phyloP scores from a whole-genome alignment of 2,888 invertebrate species.

The Morpho achilles region DNA sequence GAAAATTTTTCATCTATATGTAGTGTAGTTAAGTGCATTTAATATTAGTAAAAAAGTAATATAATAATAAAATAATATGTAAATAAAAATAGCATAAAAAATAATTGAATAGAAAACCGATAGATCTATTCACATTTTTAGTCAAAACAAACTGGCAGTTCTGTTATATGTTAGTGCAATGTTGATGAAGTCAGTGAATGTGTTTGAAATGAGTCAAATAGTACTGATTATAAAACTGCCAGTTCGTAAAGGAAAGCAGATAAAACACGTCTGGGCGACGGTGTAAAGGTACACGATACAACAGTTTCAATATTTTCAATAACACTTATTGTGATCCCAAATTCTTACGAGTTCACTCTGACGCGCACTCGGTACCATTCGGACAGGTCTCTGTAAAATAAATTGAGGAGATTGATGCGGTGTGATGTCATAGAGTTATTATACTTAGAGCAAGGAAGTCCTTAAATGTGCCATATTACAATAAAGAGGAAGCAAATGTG shows the following conservation, averaged over 20 bases:
- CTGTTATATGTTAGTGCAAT: constrained; percentile 30
- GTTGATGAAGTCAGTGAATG: constrained; percentile 21
- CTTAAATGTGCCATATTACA: too few species aligned
- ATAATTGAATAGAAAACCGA: constrained; percentile 45
- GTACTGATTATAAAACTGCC: constrained; percentile 53
- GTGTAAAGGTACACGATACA: constrained; percentile 74
- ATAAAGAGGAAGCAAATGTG: too few species aligned
- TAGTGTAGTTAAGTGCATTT: constrained; percentile 9
- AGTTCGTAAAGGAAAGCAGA: constrained; percentile 67
- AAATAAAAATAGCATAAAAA: constrained; percentile 15
- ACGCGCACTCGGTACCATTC: constrained; percentile 92
- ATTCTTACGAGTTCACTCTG: constrained; percentile 91
- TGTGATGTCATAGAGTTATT: constrained; percentile 41
- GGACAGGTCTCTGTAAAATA: constrained; percentile 83
- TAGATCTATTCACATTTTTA: constrained; percentile 52
- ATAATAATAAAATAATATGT: constrained; percentile 12
- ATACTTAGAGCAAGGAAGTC: too few species aligned
- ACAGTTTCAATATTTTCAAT: constrained; percentile 68
- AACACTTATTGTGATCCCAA: constrained; percentile 73
- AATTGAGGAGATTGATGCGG: constrained; percentile 66
- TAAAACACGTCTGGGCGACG: constrained; percentile 75
- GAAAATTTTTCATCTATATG: constrained; percentile 2
- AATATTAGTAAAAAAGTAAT: constrained; percentile 1
- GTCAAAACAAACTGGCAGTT: constrained; percentile 67
- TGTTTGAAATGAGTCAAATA: constrained; percentile 19